phyloP scores from a whole-genome alignment of 53 echinoderm and acorn worm species.

The Crossaster papposus region DNA sequence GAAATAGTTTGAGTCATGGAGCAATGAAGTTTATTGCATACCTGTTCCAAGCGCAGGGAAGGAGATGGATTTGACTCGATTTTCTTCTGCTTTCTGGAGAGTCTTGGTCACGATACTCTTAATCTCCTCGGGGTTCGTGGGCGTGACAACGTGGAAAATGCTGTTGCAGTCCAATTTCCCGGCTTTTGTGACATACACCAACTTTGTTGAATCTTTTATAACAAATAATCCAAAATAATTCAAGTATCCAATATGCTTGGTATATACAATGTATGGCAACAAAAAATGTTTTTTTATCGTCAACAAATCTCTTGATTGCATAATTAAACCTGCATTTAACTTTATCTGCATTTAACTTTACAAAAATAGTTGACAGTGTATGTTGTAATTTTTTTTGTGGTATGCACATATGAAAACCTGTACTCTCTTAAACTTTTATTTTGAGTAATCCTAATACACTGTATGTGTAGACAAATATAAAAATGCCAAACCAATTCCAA shows the following conservation, averaged over 20 bases:
- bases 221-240: neutral
- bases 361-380: no score
- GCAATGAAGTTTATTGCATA: neutral
- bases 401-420: no score
- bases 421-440: no score
- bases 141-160: slow-evolving; percentile 55
- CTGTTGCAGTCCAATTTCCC: slow-evolving; percentile 9
- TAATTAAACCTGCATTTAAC: no score
- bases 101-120: slow-evolving; percentile 26
- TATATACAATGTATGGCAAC: no score
- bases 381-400: no score
- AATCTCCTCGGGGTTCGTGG: neutral
- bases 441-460: no score
- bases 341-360: no score
- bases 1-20: neutral
- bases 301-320: no score
- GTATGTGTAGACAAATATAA: neutral
- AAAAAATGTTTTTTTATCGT: no score
- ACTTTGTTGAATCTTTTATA: neutral
- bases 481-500: neutral
- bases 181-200: slow-evolving; percentile 33
- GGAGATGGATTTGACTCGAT: slow-evolving; percentile 40
- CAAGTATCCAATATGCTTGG: neutral
- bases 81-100: slow-evolving; percentile 26
- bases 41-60: slow-evolving; percentile 68